Evolutionary conservation across 2,888 invertebrate species (phyloP).

Genomic region (Drepanosiphum platanoidis): DNA sequence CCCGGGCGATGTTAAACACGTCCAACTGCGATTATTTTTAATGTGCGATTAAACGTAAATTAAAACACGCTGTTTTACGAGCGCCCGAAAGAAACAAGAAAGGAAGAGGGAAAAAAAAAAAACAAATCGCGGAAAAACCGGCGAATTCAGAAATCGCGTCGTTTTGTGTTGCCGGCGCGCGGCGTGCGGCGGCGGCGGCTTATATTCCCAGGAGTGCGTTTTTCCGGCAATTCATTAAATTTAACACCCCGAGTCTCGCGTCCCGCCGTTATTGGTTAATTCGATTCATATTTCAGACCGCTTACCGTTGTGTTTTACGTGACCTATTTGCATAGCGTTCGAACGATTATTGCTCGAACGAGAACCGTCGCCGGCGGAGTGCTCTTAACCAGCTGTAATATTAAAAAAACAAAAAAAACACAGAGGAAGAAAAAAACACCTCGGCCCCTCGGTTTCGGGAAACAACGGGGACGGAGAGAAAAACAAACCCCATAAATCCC

Average conservation of each 20-base stretch:
- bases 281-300: conserved; percentile 51
- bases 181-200: not conserved
- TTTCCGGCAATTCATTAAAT: conserved; percentile 36
- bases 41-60: conserved; percentile 25
- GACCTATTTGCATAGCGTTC: conserved; percentile 19
- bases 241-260: not conserved
- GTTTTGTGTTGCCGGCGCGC: not conserved
- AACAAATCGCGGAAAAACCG: not conserved
- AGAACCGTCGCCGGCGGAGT: not conserved
- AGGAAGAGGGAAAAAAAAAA: not conserved
- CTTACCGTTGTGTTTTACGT: conserved; percentile 36
- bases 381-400: not conserved
- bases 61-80: conserved; percentile 40
- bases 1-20: not conserved
- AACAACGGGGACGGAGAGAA: not conserved
- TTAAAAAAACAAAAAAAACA: not conserved
- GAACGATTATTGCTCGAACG: conserved; percentile 19
- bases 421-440: not conserved
- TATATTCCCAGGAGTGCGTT: conserved; percentile 6
- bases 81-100: conserved; percentile 13
- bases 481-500: not conserved
- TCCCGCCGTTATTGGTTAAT: conserved; percentile 26
- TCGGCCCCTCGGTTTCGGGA: not conserved
- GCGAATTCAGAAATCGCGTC: conserved; percentile 14
- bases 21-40: conserved; percentile 20